These are phyloP conservation scores for Litocranius walleri DNA, from an alignment of 2,113 vertebrate genomes.

Conservation along the genomic window DNA sequence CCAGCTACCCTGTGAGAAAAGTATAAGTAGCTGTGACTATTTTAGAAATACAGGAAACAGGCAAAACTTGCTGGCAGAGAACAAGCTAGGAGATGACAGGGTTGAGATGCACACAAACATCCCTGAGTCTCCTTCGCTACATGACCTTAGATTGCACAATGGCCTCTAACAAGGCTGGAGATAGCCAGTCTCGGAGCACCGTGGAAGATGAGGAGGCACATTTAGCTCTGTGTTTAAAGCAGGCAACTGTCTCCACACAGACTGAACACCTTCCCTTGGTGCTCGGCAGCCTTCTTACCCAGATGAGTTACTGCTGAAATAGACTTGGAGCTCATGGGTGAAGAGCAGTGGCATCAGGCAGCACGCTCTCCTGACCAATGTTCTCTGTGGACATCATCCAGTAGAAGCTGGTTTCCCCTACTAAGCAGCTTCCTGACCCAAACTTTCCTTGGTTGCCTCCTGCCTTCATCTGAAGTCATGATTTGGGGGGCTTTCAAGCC, in stretches of 20 bases:
- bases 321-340: background rate
- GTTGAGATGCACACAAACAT: background rate
- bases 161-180: background rate
- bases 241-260: background rate
- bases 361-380: background rate
- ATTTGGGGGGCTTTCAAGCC: background rate
- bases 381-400: background rate
- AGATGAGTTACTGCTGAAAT: background rate
- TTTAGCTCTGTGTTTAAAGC: background rate
- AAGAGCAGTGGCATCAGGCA: background rate
- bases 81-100: background rate
- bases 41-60: background rate
- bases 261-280: background rate
- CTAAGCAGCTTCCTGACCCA: background rate
- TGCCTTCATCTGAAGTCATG: background rate
- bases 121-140: background rate
- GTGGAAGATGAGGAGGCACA: fast-evolving
- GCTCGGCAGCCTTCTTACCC: background rate
- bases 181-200: background rate
- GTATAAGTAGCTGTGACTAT: background rate
- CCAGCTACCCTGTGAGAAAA: background rate
- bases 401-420: background rate
- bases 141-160: background rate
- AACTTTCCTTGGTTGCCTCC: background rate
- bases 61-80: background rate